Conservation (phyloP, 2,113 vertebrate species). For the Corydoras maculifer region DNA sequence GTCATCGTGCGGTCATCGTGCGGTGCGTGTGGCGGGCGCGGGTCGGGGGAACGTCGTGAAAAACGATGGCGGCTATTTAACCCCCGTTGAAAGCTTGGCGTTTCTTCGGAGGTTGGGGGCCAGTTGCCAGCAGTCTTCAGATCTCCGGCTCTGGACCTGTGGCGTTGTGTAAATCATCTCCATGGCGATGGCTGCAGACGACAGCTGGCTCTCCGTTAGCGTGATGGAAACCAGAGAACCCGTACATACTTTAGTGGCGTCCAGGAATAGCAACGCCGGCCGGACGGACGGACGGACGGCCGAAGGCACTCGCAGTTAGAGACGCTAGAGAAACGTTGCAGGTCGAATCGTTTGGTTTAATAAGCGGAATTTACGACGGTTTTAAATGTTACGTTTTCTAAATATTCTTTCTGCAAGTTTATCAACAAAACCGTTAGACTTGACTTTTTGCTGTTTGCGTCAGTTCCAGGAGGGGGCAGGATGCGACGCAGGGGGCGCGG, state of each 20-base stretch:
- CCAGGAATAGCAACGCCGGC: too few species aligned
- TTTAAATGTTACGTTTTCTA: too few species aligned
- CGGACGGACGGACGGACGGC: too few species aligned
- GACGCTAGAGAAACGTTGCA: too few species aligned
- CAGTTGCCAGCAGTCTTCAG: constrained; percentile 36
- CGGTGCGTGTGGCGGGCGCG: neutral
- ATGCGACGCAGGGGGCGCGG: too few species aligned
- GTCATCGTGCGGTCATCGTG: neutral
- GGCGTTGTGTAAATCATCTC: constrained; percentile 28
- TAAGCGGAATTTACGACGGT: too few species aligned
- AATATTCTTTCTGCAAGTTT: too few species aligned
- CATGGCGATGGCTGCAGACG: constrained; percentile 26
- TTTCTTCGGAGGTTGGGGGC: constrained; percentile 1
- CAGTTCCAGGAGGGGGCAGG: too few species aligned
- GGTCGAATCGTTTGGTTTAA: too few species aligned
- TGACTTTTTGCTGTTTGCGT: too few species aligned
- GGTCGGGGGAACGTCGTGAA: neutral
- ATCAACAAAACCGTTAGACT: too few species aligned
- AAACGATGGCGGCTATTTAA: constrained; percentile 14
- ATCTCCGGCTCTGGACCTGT: constrained; percentile 12
- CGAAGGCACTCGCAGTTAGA: too few species aligned
- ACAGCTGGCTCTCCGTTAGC: constrained; percentile 29
- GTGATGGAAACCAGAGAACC: constrained; percentile 6
- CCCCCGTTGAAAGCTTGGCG: constrained; percentile 3
- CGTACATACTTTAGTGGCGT: neutral